Conservation (phyloP, 2,888 invertebrate species). For the Acanthosoma haemorrhoidale region DNA sequence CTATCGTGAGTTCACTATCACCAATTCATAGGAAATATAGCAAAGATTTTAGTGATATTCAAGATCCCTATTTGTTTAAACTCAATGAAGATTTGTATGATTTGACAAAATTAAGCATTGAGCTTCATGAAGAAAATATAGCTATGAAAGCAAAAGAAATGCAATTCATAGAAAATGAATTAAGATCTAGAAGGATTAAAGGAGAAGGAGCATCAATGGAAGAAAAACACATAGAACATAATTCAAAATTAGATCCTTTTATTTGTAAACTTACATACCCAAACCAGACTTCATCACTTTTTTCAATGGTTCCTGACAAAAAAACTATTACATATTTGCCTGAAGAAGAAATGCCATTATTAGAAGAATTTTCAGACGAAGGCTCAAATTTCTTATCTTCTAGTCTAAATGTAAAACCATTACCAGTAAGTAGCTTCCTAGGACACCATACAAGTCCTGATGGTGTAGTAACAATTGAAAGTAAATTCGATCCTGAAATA, state of each 20-base stretch:
- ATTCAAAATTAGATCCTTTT: conserved; percentile 16
- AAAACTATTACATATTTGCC: conserved; percentile 26
- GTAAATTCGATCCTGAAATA: conserved; percentile 21
- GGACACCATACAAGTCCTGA: conserved; percentile 16
- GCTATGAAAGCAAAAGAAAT: conserved; percentile 10
- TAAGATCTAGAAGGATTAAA: conserved; percentile 30
- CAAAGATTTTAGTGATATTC: conserved; percentile 48
- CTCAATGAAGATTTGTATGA: conserved; percentile 56
- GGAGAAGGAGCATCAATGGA: conserved; percentile 37
- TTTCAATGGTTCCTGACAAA: conserved; percentile 22
- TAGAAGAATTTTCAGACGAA: conserved; percentile 36
- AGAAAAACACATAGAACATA: conserved; percentile 35
- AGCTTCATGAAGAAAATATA: conserved; percentile 52
- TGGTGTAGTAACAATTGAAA: conserved; percentile 21
- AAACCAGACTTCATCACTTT: conserved; percentile 8
- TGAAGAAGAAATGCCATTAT: conserved; percentile 37
- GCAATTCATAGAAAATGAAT: conserved; percentile 1
- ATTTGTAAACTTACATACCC: not conserved
- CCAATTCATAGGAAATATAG: conserved; percentile 40
- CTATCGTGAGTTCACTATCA: conserved; percentile 31
- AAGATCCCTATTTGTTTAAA: conserved; percentile 58
- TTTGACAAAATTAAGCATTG: conserved; percentile 54
- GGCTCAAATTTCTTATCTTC: conserved; percentile 26
- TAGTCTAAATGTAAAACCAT: not conserved
- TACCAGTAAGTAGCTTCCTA: not conserved